Percentiles rank a stretch among this genome's conserved stretches.
Conservation (phyloP, 2,797 vertebrate species). For the Tapirus indicus region DNA sequence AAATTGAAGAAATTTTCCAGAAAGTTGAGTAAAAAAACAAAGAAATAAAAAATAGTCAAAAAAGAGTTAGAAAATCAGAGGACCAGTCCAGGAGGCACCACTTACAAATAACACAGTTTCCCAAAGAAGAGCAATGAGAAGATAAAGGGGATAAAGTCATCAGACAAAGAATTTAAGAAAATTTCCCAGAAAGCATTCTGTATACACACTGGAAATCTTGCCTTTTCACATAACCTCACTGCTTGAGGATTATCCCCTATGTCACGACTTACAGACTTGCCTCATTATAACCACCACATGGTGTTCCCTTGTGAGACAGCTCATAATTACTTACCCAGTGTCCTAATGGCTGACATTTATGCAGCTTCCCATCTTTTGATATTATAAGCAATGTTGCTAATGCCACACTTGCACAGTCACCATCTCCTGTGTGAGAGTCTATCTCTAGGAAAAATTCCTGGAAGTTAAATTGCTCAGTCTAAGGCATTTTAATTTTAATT, state of each 20-base stretch:
- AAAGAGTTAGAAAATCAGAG: neutral
- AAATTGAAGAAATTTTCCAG: neutral
- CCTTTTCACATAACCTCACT: neutral
- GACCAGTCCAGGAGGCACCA: neutral
- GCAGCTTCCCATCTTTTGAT: neutral
- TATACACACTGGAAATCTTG: neutral
- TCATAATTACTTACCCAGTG: no score
- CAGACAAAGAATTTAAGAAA: neutral
- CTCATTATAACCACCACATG: neutral
- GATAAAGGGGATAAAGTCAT: neutral
- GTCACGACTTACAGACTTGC: neutral
- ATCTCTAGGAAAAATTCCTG: neutral
- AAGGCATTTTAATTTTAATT: neutral
- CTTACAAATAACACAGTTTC: neutral
- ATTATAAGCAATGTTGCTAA: neutral
- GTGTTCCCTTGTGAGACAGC: no score
- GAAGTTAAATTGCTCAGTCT: neutral
- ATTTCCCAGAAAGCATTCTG: neutral
- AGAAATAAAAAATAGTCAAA: neutral
- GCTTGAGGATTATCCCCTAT: neutral
- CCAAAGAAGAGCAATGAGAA: neutral
- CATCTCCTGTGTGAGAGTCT: neutral
- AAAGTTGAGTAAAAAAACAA: neutral
- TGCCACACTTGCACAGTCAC: no score
- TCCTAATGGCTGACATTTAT: neutral